Percentiles rank a stretch among this genome's conserved stretches.
Evolutionary conservation across 2,797 vertebrate genomes (phyloP).

Genomic region (Periophthalmus magnuspinnatus): DNA sequence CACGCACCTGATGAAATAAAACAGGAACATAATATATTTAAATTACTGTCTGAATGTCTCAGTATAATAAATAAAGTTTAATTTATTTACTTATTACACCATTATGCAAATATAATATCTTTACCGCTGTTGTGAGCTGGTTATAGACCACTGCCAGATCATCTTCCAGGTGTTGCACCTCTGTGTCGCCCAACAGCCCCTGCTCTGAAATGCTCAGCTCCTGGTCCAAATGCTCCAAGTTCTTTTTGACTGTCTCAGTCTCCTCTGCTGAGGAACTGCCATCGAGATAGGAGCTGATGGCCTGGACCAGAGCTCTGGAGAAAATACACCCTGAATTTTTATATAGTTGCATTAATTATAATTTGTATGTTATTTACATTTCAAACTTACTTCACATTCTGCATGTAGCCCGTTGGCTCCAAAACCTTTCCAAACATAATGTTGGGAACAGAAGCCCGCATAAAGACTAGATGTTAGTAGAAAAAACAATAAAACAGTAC

Average conservation of each 20-base stretch:
- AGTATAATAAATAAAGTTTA: not conserved
- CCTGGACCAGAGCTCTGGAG: conserved; percentile 64
- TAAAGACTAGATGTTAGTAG: not conserved
- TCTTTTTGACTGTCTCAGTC: conserved; percentile 67
- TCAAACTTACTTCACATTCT: conserved; percentile 64
- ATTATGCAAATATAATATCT: not conserved
- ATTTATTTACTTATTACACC: not conserved
- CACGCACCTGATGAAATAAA: conserved; percentile 49
- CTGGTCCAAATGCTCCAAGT: conserved; percentile 74
- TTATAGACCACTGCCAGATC: conserved; percentile 73
- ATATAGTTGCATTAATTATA: not conserved
- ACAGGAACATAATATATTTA: not conserved
- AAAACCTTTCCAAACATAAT: conserved; percentile 74
- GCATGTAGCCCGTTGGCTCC: conserved; percentile 77
- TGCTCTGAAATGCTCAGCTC: conserved; percentile 58
- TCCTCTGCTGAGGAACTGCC: conserved; percentile 67
- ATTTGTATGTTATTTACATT: not conserved
- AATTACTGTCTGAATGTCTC: not conserved
- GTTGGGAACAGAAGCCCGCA: conserved; percentile 15
- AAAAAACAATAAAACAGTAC: conserved; percentile 1
- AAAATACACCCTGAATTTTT: conserved; percentile 5
- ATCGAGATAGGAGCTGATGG: conserved; percentile 67
- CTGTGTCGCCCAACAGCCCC: conserved; percentile 61
- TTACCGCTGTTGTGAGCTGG: conserved; percentile 67
- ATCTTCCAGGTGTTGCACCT: conserved; percentile 70